Conservation (phyloP, 2,113 vertebrate species). For the Rhea pennata region DNA sequence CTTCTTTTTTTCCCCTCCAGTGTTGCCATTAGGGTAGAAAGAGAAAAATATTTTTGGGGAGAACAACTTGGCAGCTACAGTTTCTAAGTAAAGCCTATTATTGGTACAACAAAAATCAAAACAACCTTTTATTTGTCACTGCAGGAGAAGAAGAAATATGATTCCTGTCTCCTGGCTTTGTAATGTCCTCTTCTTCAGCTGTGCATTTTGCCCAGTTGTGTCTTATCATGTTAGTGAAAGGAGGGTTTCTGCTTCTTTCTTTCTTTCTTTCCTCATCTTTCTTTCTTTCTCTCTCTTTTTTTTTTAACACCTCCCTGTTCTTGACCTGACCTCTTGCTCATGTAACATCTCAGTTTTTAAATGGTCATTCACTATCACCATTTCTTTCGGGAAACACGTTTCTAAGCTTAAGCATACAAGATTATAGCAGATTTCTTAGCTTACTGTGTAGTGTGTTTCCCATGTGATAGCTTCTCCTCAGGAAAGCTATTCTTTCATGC, state of each 20-base stretch:
- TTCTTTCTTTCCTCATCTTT: not conserved
- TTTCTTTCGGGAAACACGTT: constrained; percentile 53
- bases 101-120: constrained; percentile 75
- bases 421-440: constrained; percentile 69
- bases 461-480: constrained; percentile 70
- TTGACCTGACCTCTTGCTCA: constrained; percentile 66
- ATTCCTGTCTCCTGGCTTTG: constrained; percentile 59
- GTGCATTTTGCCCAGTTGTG: constrained; percentile 33
- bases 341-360: constrained; percentile 70
- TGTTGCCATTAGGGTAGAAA: constrained; percentile 20
- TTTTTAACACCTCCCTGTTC: constrained; percentile 27
- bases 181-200: constrained; percentile 54
- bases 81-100: constrained; percentile 73
- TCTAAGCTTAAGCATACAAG: constrained; percentile 62
- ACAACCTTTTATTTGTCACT: constrained; percentile 76
- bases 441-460: constrained; percentile 65
- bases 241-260: constrained; percentile 28
- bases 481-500: constrained; percentile 79
- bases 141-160: constrained; percentile 75
- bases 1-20: not conserved
- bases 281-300: not conserved
- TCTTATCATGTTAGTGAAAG: constrained; percentile 53
- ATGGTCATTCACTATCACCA: constrained; percentile 60
- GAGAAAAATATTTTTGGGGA: constrained; percentile 54
- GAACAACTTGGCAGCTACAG: constrained; percentile 16